Conservation (phyloP, 1,140 invertebrate species). For the Neodiprion fabricii region DNA sequence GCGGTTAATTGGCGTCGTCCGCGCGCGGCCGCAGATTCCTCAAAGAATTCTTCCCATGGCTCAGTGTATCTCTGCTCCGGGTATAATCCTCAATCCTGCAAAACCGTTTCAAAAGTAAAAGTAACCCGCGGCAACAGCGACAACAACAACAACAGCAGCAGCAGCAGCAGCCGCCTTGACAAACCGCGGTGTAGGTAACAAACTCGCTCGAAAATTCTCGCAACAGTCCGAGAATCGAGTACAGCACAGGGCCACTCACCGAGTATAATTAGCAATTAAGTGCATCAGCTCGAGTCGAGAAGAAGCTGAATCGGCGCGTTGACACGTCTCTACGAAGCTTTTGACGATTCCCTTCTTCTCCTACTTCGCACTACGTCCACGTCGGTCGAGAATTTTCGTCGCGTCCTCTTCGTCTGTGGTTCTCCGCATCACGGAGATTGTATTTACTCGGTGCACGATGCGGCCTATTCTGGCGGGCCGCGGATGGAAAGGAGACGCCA, state of each 20-base stretch:
- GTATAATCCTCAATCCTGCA: background rate
- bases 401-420: no score
- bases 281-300: background rate
- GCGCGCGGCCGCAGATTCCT: constrained; percentile 1
- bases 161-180: no score
- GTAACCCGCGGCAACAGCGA: background rate
- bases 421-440: no score
- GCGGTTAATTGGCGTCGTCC: background rate
- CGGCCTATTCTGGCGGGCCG: no score
- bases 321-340: background rate
- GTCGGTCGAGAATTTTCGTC: no score
- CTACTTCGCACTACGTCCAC: no score
- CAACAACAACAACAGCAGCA: no score
- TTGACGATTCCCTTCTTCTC: background rate
- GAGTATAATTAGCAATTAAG: constrained; percentile 6
- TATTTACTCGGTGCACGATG: no score
- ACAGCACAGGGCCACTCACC: background rate
- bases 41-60: background rate
- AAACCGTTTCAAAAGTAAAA: constrained; percentile 2
- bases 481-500: no score
- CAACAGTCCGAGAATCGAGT: background rate
- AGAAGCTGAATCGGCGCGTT: background rate
- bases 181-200: background rate
- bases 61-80: background rate
- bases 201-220: background rate